Evolutionary conservation across 2,888 invertebrate genomes (phyloP), one percentile per base, ranked within the genome.

Genomic region (Carpatolechia fugitivella): DNA sequence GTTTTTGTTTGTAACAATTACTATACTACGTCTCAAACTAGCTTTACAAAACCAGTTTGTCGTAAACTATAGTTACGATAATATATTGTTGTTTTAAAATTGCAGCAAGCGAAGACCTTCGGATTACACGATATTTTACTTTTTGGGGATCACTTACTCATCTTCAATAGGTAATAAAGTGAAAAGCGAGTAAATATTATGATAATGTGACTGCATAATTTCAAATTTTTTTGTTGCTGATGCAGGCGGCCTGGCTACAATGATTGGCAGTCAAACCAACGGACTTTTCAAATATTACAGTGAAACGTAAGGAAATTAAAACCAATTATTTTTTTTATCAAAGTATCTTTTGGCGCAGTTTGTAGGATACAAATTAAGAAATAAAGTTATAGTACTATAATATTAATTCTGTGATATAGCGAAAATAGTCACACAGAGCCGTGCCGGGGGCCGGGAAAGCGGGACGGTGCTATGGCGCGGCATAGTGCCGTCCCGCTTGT

Each of bases 121-220:
- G 0, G 72, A 81, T 48, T 80, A 80, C 46, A 81, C 85, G 0
- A 60, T 82, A 0, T 87, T 87, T 65, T 87, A 87, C 63, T 85
- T 80, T 54, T 69, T 87, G 10, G 87, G 87, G 0, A 75, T 85
- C 20, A 82, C 86, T 0, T 87, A 84, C 63, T 87, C 87, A 1
- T 78, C 85, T 0, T 72, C 85, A 1, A 82, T 87, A 53, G 85
- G 85, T 84, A 63, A 63, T 35, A 14, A 36, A 44, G 0, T 16
- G 7, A 40, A 16, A 40, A 11, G 8, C 2, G 3, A 40, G 13
- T 11, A 5, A 11, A 14, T 16, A 40, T 3, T 7, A 16, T 11
- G 13, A 40, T 8, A 40, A 8, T 40, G n/a, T n/a, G 24, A 24
- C 24, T 24, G n/a, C 6, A 24, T 24, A 24, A 4, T 24, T 24